A percentile compares a stretch with the other conserved stretches of the same genome.
phyloP scores from a whole-genome alignment of 2,113 vertebrate species.

The Taurulus bubalis region DNA sequence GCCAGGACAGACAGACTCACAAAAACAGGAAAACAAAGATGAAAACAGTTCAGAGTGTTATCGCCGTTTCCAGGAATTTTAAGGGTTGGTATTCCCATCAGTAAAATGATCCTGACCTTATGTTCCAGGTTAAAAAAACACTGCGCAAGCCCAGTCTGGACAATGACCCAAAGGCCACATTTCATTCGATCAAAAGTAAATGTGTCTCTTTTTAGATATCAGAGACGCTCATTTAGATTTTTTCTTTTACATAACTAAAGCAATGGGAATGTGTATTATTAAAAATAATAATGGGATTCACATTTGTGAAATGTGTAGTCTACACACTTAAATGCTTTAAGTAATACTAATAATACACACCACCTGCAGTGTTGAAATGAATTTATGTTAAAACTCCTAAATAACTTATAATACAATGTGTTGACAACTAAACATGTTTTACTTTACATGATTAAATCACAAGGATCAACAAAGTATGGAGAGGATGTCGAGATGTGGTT shows the following conservation, averaged over 20 bases:
- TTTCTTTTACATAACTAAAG: neutral
- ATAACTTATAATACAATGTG: neutral
- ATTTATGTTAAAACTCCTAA: neutral
- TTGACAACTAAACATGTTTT: neutral
- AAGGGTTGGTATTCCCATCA: slow-evolving; percentile 45
- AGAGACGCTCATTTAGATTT: neutral
- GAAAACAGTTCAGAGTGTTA: slow-evolving; percentile 11
- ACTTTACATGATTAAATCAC: neutral
- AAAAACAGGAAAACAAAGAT: slow-evolving; percentile 16
- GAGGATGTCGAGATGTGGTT: neutral
- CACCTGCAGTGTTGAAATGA: neutral
- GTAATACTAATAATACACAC: neutral
- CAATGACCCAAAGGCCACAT: slow-evolving; percentile 43
- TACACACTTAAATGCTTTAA: neutral
- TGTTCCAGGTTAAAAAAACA: slow-evolving; percentile 55
- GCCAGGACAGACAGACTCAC: neutral
- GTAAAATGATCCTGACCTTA: slow-evolving; percentile 28
- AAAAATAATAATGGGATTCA: neutral
- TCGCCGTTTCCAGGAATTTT: slow-evolving; percentile 51
- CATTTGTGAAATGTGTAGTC: neutral
- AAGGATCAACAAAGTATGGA: neutral
- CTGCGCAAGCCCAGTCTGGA: slow-evolving; percentile 17
- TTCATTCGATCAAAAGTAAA: neutral
- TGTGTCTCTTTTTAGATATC: neutral
- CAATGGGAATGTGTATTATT: neutral